Evolutionary conservation across 2,888 invertebrate genomes (phyloP), one percentile per base, ranked within the genome.

Genomic region (Patella depressa): DNA sequence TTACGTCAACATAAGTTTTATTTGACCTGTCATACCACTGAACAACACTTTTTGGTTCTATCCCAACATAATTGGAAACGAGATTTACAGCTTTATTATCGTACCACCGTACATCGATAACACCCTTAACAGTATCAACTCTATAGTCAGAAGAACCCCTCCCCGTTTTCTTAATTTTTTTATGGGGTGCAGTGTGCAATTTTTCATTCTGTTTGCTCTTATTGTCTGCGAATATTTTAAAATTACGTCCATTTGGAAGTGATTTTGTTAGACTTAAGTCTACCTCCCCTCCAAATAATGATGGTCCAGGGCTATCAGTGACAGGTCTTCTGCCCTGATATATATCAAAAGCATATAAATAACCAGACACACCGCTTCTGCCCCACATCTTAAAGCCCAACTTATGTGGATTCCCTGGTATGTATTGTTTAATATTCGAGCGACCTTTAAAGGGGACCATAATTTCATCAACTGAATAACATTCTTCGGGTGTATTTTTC

Each of bases 381-480:
- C 69, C 75, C 75, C 77, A 83, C 59, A 83, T 24, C 75, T 82
- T 82, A 65, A 80, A 78, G 1, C 82, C 82, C 82, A 82, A 84
- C 65, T 73, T 75, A 53, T 82, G 76, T 12, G 81, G 79, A 70
- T 82, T 81, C 5, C 74, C 71, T 7, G 72, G 72, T 19, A 83
- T 76, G 71, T 80, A 82, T 59, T 80, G 79, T 71, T 74, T 80
- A n/a, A 81, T 53, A 74, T 76, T 78, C 3, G 69, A 75, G 45
- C 81, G 76, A 4, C 88, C 86, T 79, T 87, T 88, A 83, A 87
- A 89, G 34, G 88, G 86, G 7, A 86, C 83, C 79, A 87, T 88
- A 15, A 85, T 77, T 76, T 89, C 87, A 79, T 89, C 88, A 45
- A 88, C 78, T 15, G 83, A 80, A 71, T 81, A 73, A 54, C 83